These are phyloP conservation scores for Heliconius congener DNA, from an alignment of 1,140 invertebrate genomes.

Conservation along the genomic window DNA sequence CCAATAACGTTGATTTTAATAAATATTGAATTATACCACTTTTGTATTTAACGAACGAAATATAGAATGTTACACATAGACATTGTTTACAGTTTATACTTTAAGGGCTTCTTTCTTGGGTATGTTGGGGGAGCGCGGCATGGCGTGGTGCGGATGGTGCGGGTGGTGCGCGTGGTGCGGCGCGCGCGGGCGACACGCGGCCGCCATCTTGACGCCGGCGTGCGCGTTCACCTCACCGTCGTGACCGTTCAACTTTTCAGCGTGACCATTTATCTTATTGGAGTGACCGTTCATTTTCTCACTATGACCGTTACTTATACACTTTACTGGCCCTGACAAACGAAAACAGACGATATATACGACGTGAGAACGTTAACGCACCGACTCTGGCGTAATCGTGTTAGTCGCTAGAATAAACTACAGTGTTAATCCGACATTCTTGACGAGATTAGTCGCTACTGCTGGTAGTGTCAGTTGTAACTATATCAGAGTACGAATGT, in stretches of 20 bases:
- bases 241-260: constrained; percentile 50
- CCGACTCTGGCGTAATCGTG: constrained; percentile 71
- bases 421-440: constrained; percentile 46
- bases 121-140: constrained; percentile 71
- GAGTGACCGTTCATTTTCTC: constrained; percentile 50
- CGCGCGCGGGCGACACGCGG: not conserved
- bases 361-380: constrained; percentile 37
- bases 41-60: too few relatives aligned
- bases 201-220: constrained; percentile 17
- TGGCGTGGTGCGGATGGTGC: not conserved
- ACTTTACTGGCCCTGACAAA: constrained; percentile 71
- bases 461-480: constrained; percentile 58
- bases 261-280: constrained; percentile 51
- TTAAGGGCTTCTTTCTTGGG: constrained; percentile 72
- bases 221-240: constrained; percentile 46
- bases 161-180: not conserved
- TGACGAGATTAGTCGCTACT: constrained; percentile 49
- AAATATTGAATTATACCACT: too few relatives aligned
- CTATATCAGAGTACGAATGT: constrained; percentile 57
- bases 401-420: constrained; percentile 49
- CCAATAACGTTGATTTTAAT: too few relatives aligned
- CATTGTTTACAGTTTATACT: constrained; percentile 49
- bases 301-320: constrained; percentile 56
- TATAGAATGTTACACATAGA: constrained; percentile 44
- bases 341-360: constrained; percentile 53